Conservation (phyloP, 2,888 invertebrate species). For the Stegana nigrithorax region DNA sequence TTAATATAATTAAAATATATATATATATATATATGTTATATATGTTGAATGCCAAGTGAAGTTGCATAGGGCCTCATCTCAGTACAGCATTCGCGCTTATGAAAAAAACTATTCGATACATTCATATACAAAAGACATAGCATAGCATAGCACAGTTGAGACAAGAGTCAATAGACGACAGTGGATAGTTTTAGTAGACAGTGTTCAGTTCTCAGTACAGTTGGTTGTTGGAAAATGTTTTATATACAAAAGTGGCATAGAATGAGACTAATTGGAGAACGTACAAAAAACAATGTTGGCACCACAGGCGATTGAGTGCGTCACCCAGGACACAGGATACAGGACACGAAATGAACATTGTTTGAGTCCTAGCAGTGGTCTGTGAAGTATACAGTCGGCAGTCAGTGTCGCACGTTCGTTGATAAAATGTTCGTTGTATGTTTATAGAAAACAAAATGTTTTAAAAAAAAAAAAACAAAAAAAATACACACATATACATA, state of each 20-base stretch:
- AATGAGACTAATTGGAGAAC: conserved; percentile 15
- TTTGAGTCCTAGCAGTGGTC: conserved; percentile 32
- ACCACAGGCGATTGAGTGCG: conserved; percentile 5
- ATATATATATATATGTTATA: conserved; percentile 9
- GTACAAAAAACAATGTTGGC: neutral
- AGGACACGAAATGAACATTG: conserved; percentile 24
- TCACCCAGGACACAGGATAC: neutral
- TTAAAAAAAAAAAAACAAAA: conserved; percentile 12
- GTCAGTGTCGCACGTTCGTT: neutral
- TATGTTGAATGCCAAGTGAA: conserved; percentile 38
- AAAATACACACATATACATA: conserved; percentile 13
- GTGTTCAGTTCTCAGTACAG: neutral
- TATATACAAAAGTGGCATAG: conserved; percentile 52
- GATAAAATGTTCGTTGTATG: no score
- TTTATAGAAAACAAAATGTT: conserved; percentile 11
- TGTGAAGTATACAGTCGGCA: neutral
- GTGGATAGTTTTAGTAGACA: conserved; percentile 3
- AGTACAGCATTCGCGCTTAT: conserved; percentile 38
- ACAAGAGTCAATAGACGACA: conserved; percentile 21
- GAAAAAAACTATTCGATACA: conserved; percentile 40
- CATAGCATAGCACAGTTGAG: conserved; percentile 27
- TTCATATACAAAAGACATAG: conserved; percentile 42
- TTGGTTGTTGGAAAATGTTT: conserved; percentile 38
- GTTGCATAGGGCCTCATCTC: conserved; percentile 44
- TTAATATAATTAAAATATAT: conserved; percentile 61